Evolutionary conservation across 2,888 invertebrate genomes (phyloP).

Genomic region (Meteorus cinctellus): DNA sequence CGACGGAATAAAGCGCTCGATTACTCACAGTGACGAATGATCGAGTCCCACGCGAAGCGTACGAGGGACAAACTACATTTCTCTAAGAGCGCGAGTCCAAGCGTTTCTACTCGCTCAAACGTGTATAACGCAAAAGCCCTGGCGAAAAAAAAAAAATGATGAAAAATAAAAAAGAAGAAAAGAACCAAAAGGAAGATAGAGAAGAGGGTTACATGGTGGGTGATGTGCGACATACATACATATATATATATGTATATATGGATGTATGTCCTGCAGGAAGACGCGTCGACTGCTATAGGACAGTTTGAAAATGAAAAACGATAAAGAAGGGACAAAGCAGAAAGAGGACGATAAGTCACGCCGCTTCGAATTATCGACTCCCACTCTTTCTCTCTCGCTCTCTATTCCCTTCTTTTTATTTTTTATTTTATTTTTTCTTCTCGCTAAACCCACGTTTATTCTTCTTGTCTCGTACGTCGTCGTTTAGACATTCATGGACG

Average conservation of each 20-base stretch:
- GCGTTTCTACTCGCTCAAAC: constrained; percentile 12
- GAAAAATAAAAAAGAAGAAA: constrained; percentile 20
- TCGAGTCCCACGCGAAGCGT: constrained; percentile 44
- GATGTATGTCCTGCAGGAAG: constrained; percentile 37
- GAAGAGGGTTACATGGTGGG: constrained; percentile 8
- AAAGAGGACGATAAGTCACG: constrained; percentile 41
- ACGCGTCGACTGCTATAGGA: constrained; percentile 5
- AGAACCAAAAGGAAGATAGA: neutral
- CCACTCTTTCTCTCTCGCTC: constrained; percentile 34
- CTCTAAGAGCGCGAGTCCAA: constrained; percentile 28
- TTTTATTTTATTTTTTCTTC: neutral
- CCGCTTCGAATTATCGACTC: constrained; percentile 45
- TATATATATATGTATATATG: constrained; percentile 12
- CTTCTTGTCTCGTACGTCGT: constrained; percentile 9
- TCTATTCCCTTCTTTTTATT: neutral
- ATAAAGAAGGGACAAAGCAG: constrained; percentile 34
- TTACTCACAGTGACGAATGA: constrained; percentile 47
- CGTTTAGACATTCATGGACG: constrained; percentile 24
- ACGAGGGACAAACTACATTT: constrained; percentile 22
- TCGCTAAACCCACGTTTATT: constrained; percentile 37
- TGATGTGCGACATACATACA: constrained; percentile 10
- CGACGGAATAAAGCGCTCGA: constrained; percentile 44
- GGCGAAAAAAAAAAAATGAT: constrained; percentile 18
- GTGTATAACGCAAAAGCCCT: neutral
- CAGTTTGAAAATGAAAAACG: constrained; percentile 39